Percentiles rank a stretch among this genome's conserved stretches.
phyloP scores from a whole-genome alignment of 2,888 invertebrate species.

The Lochmaea crataegi region DNA sequence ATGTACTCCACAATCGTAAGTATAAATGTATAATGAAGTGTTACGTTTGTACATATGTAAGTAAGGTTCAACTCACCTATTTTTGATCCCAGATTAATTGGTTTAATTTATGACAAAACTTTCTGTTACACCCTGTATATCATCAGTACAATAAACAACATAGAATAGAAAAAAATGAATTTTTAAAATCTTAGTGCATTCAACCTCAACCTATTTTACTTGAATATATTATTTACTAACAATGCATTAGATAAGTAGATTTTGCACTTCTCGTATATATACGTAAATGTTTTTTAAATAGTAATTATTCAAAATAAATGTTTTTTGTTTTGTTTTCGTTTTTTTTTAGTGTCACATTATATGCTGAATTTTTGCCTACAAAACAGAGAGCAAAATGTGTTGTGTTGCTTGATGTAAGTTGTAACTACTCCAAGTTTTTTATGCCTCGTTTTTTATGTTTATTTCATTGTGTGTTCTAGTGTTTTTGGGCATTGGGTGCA shows the following conservation, averaged over 20 bases:
- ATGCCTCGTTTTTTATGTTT: slow-evolving; percentile 22
- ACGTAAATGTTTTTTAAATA: slow-evolving; percentile 6
- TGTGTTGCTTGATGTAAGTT: slow-evolving; percentile 90
- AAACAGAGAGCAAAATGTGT: slow-evolving; percentile 96
- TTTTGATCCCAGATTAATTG: no score
- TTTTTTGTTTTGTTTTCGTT: slow-evolving; percentile 25
- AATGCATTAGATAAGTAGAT: no score
- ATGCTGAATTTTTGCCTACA: slow-evolving; percentile 95
- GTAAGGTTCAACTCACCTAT: no score
- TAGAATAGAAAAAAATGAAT: no score
- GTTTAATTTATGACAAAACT: no score
- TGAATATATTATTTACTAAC: no score
- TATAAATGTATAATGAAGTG: slow-evolving; percentile 52
- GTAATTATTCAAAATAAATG: slow-evolving; percentile 5
- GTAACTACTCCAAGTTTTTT: not conserved
- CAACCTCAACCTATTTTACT: no score
- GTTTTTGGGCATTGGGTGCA: slow-evolving; percentile 96
- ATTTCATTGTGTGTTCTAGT: slow-evolving; percentile 67
- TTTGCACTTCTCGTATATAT: slow-evolving; percentile 27
- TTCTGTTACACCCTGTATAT: no score
- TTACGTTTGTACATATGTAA: slow-evolving; percentile 15
- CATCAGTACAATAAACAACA: no score
- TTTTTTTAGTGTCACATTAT: slow-evolving; percentile 84
- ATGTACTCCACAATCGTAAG: slow-evolving; percentile 97
- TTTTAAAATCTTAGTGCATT: no score